These are phyloP conservation scores for Solenopsis invicta DNA, from an alignment of 1,140 invertebrate species.

Conservation along the genomic window DNA sequence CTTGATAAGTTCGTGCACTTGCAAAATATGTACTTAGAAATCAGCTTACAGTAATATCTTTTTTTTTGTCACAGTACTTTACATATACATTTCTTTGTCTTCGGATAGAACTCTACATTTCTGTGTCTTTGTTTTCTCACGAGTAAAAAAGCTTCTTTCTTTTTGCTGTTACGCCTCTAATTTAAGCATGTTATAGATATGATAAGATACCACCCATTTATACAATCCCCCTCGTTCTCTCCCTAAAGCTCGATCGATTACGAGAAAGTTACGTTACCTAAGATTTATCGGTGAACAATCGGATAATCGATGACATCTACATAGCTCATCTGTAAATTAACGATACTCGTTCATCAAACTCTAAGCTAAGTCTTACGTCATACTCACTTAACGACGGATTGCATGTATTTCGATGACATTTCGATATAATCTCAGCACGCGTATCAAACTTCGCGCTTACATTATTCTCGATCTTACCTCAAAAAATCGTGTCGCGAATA, in stretches of 20 bases:
- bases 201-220: slow-evolving; percentile 73
- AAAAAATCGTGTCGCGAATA: slow-evolving; percentile 23
- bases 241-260: slow-evolving; percentile 64
- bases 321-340: slow-evolving; percentile 47
- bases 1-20: slow-evolving; percentile 76
- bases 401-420: slow-evolving; percentile 47
- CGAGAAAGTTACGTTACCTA: slow-evolving; percentile 47
- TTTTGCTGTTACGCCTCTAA: slow-evolving; percentile 72
- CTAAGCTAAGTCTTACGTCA: slow-evolving; percentile 58
- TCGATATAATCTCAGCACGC: slow-evolving; percentile 60
- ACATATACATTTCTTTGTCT: slow-evolving; percentile 62
- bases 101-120: slow-evolving; percentile 62
- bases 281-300: slow-evolving; percentile 42
- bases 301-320: slow-evolving; percentile 33
- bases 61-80: slow-evolving; percentile 75
- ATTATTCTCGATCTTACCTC: slow-evolving; percentile 26
- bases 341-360: slow-evolving; percentile 20
- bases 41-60: slow-evolving; percentile 75
- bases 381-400: slow-evolving; percentile 59
- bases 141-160: slow-evolving; percentile 81
- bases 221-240: slow-evolving; percentile 47
- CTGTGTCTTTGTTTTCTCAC: slow-evolving; percentile 64
- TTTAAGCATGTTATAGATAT: slow-evolving; percentile 82
- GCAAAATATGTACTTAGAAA: slow-evolving; percentile 82
- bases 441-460: slow-evolving; percentile 45